These are phyloP conservation scores for Trachurus trachurus DNA, from an alignment of 2,797 vertebrate species.

Conservation along the genomic window DNA sequence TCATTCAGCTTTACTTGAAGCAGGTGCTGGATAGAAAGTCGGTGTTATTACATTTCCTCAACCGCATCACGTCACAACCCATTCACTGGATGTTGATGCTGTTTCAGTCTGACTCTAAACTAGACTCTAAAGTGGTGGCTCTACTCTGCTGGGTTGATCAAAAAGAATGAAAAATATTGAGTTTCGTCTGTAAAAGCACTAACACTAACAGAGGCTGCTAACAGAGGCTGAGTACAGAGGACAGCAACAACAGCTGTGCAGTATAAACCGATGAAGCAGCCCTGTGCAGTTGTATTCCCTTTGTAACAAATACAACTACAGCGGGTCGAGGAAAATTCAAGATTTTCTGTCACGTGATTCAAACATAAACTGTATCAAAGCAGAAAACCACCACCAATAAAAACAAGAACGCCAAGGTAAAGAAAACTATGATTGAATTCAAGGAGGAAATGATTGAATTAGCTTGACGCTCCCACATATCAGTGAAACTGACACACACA, in stretches of 20 bases:
- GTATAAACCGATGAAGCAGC: too few relatives aligned
- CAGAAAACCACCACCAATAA: too few relatives aligned
- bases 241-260: neutral
- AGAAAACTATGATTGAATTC: too few relatives aligned
- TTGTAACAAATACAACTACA: neutral
- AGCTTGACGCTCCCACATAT: too few relatives aligned
- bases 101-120: too few relatives aligned
- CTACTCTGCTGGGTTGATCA: neutral
- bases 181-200: neutral
- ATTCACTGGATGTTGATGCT: too few relatives aligned
- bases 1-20: neutral
- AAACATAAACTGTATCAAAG: neutral
- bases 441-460: too few relatives aligned
- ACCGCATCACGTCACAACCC: neutral
- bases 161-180: too few relatives aligned
- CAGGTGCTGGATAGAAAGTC: neutral
- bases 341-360: neutral
- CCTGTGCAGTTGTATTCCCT: neutral
- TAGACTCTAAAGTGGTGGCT: too few relatives aligned
- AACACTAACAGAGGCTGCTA: neutral
- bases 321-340: neutral
- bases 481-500: too few relatives aligned
- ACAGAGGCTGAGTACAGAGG: neutral
- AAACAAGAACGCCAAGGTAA: neutral
- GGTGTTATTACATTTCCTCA: neutral